phyloP scores from a whole-genome alignment of 2,888 invertebrate genomes.

The Quadroppia sp. region DNA sequence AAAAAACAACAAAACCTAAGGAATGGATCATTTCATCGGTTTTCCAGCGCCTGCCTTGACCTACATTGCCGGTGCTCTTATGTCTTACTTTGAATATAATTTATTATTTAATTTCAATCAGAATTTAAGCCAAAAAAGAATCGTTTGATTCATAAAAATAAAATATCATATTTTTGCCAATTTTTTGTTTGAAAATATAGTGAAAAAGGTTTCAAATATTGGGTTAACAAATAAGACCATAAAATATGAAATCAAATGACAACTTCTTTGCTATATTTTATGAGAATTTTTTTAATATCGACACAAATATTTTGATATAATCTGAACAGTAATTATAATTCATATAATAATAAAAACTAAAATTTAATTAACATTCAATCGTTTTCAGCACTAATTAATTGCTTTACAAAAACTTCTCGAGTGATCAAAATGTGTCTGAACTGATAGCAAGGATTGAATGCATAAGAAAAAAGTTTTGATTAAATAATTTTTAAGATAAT shows the following conservation, averaged over 20 bases:
- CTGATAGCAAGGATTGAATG: neutral
- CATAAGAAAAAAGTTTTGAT: too few species aligned
- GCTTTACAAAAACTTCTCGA: too few species aligned
- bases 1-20: neutral
- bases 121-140: neutral
- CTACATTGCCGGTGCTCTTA: neutral
- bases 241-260: neutral
- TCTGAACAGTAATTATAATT: neutral
- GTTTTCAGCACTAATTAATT: neutral
- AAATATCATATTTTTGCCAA: neutral
- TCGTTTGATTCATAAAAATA: neutral
- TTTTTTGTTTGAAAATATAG: neutral
- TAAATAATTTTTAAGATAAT: too few species aligned
- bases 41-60: constrained; percentile 12
- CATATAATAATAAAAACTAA: neutral
- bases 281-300: neutral
- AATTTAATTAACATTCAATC: neutral
- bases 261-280: neutral
- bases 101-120: constrained; percentile 17
- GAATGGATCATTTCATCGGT: constrained; percentile 16
- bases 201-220: neutral
- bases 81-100: neutral
- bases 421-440: neutral
- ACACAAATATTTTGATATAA: neutral
- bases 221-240: neutral